Percentiles rank a stretch among this genome's conserved stretches.
Conservation (phyloP, 1,140 invertebrate species). For the Elysia chlorotica region DNA sequence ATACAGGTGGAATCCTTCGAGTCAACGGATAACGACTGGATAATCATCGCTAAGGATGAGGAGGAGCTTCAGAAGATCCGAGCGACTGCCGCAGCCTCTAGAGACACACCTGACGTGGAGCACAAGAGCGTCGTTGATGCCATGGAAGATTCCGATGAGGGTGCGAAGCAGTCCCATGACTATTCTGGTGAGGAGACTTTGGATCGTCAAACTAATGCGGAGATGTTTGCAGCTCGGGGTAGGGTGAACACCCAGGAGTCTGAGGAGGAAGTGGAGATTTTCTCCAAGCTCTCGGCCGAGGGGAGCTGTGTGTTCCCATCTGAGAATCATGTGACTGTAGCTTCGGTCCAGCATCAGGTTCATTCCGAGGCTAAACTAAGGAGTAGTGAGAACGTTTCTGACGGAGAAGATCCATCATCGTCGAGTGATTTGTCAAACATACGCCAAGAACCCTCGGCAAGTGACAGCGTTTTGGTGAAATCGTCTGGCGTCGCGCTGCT, state of each 20-base stretch:
- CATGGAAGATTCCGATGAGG: neutral
- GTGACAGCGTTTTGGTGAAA: no score
- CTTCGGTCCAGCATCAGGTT: neutral
- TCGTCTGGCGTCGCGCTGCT: neutral
- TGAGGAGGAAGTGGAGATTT: slow-evolving; percentile 3
- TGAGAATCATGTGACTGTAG: neutral
- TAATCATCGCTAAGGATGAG: slow-evolving; percentile 24
- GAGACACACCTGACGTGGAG: neutral
- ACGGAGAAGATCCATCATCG: neutral
- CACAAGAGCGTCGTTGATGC: neutral
- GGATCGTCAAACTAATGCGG: no score
- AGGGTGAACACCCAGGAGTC: neutral
- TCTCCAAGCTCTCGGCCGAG: neutral
- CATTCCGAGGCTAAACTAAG: neutral
- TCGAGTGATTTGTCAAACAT: neutral
- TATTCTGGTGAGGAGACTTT: neutral
- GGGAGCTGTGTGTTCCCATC: slow-evolving; percentile 5
- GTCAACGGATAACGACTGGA: slow-evolving; percentile 26
- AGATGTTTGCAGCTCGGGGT: neutral
- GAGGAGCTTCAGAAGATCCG: neutral
- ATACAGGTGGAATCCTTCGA: slow-evolving; percentile 24
- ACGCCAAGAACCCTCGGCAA: no score
- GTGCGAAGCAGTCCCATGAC: neutral
- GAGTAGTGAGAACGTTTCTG: no score
- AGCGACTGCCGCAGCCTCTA: neutral